phyloP scores from a whole-genome alignment of 2,888 invertebrate species.

The Lottia gigantea region DNA sequence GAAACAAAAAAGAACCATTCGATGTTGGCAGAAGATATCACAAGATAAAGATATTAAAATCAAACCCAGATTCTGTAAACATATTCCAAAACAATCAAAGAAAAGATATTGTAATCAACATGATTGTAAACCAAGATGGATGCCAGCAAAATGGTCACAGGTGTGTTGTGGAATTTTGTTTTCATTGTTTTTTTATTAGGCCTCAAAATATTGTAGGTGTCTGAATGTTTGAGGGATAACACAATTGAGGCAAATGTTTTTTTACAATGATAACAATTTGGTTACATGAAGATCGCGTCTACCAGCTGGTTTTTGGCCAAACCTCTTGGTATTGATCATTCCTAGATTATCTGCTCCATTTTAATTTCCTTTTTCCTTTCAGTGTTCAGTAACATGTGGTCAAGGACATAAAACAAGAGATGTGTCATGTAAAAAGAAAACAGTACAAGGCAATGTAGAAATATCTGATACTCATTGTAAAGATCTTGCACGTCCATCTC shows the following conservation, averaged over 20 bases:
- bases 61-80: slow-evolving; percentile 39
- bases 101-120: slow-evolving; percentile 54
- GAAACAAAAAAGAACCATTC: slow-evolving; percentile 73
- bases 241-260: no score
- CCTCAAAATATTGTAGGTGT: no score
- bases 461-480: slow-evolving; percentile 43
- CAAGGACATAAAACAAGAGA: slow-evolving; percentile 34
- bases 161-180: slow-evolving; percentile 71
- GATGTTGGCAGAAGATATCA: slow-evolving; percentile 70
- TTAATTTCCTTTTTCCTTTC: not conserved
- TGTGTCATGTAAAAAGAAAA: slow-evolving; percentile 33
- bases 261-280: no score
- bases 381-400: slow-evolving; percentile 45
- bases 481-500: slow-evolving; percentile 28
- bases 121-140: slow-evolving; percentile 78
- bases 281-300: no score
- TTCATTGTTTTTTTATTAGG: no score
- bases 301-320: no score
- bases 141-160: slow-evolving; percentile 88
- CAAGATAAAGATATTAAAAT: slow-evolving; percentile 33
- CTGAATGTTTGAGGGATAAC: no score
- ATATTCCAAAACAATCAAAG: slow-evolving; percentile 36
- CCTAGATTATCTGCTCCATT: no score
- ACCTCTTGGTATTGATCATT: no score
- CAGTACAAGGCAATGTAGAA: slow-evolving; percentile 13